Percentiles rank a stretch among this genome's conserved stretches.
Evolutionary conservation across 1,140 invertebrate genomes (phyloP).

Genomic region (Drosophila malerkotliana): DNA sequence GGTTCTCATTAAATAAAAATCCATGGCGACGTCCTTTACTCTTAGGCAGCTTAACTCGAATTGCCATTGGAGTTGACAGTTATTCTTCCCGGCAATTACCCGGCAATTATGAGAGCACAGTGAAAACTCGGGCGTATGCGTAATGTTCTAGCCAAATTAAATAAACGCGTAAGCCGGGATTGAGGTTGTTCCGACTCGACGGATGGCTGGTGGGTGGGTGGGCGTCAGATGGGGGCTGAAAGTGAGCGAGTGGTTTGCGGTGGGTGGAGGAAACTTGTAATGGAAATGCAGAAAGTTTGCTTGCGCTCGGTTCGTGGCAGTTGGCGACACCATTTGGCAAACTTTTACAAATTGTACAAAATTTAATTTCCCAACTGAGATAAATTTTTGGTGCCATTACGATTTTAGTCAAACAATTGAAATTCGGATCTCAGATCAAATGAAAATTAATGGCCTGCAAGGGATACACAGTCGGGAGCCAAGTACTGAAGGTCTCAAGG

Average conservation of each 20-base stretch:
- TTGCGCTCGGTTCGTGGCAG: conserved; percentile 46
- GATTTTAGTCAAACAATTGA: conserved; percentile 43
- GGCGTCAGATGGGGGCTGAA: neutral
- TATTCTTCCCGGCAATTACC: conserved; percentile 38
- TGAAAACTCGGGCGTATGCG: conserved; percentile 12
- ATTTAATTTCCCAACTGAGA: conserved; percentile 52
- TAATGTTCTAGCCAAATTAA: conserved; percentile 26
- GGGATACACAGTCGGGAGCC: neutral
- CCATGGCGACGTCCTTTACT: neutral
- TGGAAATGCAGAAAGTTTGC: conserved; percentile 71
- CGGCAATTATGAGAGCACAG: conserved; percentile 28
- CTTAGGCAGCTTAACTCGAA: neutral
- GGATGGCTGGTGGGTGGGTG: neutral
- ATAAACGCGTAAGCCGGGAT: conserved; percentile 44
- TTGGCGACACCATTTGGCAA: conserved; percentile 70
- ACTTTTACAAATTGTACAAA: conserved; percentile 66
- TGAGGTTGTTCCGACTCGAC: conserved; percentile 3
- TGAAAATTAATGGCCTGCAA: conserved; percentile 34
- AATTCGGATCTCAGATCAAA: conserved; percentile 38
- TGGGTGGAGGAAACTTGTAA: conserved; percentile 62
- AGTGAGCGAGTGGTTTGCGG: conserved; percentile 2
- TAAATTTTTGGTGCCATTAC: conserved; percentile 55
- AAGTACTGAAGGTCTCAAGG: neutral
- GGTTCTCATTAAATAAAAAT: neutral
- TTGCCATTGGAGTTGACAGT: conserved; percentile 15